These are phyloP conservation scores for Pseudocheirus occidentalis DNA, from an alignment of 2,797 vertebrate species.

Conservation along the genomic window DNA sequence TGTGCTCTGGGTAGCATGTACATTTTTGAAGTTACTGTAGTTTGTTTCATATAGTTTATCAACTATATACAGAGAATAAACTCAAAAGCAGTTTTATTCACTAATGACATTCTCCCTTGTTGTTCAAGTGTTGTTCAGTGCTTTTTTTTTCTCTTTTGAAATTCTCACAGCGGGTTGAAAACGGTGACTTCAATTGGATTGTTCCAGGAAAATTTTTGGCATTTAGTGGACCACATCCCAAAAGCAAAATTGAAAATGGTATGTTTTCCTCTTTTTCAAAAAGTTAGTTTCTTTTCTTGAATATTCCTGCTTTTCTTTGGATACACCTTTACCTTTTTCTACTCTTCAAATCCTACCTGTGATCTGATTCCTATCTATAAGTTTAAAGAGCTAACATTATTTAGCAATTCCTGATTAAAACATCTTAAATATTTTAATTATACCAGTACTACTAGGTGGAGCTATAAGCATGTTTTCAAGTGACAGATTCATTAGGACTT, in stretches of 20 bases:
- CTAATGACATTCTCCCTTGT: conserved; percentile 1
- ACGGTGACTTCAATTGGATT: conserved; percentile 99
- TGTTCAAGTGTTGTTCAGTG: conserved; percentile 57
- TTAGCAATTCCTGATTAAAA: background rate
- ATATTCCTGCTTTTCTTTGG: conserved; percentile 24
- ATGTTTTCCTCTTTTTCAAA: conserved; percentile 72
- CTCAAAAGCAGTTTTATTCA: conserved; percentile 50
- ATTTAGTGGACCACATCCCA: conserved; percentile 97
- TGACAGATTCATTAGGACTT: background rate
- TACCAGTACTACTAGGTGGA: background rate
- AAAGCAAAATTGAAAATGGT: conserved; percentile 97
- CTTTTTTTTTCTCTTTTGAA: conserved; percentile 70
- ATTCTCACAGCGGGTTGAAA: conserved; percentile 93
- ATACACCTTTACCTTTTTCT: background rate
- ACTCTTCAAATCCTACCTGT: too few species aligned
- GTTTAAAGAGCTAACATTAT: background rate
- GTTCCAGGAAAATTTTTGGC: conserved; percentile 94
- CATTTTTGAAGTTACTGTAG: conserved; percentile 10
- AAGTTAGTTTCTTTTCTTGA: conserved; percentile 25
- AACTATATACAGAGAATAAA: background rate
- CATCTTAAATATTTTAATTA: conserved; percentile 1
- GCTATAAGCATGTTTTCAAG: conserved; percentile 5
- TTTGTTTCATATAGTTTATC: background rate
- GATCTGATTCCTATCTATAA: background rate
- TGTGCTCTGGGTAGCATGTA: conserved; percentile 24